A percentile compares a stretch with the other conserved stretches of the same genome.
phyloP scores from a whole-genome alignment of 2,113 vertebrate species.

The Indicator maculatus region DNA sequence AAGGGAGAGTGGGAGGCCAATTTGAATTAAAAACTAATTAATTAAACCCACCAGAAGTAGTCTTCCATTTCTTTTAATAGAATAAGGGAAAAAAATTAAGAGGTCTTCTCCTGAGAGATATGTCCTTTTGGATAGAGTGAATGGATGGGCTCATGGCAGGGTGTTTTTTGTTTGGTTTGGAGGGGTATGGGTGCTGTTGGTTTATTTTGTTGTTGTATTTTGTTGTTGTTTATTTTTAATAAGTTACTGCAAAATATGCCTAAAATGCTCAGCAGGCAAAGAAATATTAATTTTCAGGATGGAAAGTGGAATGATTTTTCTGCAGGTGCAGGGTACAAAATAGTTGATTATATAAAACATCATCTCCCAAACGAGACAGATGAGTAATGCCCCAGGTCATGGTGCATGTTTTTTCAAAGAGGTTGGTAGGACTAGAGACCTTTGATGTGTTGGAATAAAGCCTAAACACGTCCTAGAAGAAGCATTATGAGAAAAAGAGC shows the following conservation, averaged over 20 bases:
- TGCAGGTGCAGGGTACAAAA: not conserved
- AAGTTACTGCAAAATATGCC: not conserved
- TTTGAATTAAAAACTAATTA: constrained; percentile 1
- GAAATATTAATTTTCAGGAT: not conserved
- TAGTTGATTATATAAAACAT: constrained; percentile 2
- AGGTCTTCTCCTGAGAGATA: not conserved
- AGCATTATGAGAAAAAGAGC: not conserved
- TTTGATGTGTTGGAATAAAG: not conserved
- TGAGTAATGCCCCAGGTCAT: constrained; percentile 13
- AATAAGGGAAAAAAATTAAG: not conserved
- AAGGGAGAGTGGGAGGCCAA: not conserved
- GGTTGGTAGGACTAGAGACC: not conserved
- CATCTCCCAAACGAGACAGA: not conserved
- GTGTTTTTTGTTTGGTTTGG: not conserved
- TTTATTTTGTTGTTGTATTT: not conserved
- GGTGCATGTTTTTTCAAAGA: not conserved
- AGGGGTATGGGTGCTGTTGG: too few relatives aligned
- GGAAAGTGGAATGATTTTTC: not conserved
- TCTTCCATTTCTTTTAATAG: constrained; percentile 5
- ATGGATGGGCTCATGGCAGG: not conserved
- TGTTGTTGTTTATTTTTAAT: not conserved
- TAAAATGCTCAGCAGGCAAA: not conserved
- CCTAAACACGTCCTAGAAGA: not conserved
- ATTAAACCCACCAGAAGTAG: not conserved
- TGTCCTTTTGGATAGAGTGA: not conserved